phyloP scores from a whole-genome alignment of 2,888 invertebrate genomes.

The Augochlorella aurata region DNA sequence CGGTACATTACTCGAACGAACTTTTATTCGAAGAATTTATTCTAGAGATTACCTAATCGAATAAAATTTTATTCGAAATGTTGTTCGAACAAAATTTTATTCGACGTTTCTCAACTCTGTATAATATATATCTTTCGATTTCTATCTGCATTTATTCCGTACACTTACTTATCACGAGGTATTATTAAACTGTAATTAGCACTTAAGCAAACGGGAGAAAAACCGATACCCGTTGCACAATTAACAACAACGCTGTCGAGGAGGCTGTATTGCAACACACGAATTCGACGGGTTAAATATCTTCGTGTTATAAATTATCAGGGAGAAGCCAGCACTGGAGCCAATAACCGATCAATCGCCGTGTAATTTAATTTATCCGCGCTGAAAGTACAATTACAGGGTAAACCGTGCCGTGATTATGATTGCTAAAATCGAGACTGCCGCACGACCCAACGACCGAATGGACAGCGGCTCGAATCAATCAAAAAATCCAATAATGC shows the following conservation, averaged over 20 bases:
- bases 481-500: slow-evolving; percentile 51
- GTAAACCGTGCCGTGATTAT: slow-evolving; percentile 13
- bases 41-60: too few relatives aligned
- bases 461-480: slow-evolving; percentile 9
- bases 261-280: background rate
- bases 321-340: background rate
- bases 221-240: background rate
- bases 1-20: too few relatives aligned
- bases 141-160: too few relatives aligned
- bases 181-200: background rate
- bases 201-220: background rate
- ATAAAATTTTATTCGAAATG: too few relatives aligned
- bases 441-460: background rate
- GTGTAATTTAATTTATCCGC: slow-evolving; percentile 2
- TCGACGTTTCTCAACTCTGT: too few relatives aligned
- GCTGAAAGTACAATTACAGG: background rate
- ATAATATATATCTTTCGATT: too few relatives aligned
- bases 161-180: background rate
- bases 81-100: too few relatives aligned
- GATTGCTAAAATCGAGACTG: slow-evolving; percentile 9
- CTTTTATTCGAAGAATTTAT: too few relatives aligned
- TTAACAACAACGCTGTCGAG: background rate
- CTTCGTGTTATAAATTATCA: background rate
- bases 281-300: background rate
- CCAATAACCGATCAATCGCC: background rate